Base-by-base conservation (phyloP, 53 echinoderm and acorn worm genomes). In the Pentamera pediparva region DNA sequence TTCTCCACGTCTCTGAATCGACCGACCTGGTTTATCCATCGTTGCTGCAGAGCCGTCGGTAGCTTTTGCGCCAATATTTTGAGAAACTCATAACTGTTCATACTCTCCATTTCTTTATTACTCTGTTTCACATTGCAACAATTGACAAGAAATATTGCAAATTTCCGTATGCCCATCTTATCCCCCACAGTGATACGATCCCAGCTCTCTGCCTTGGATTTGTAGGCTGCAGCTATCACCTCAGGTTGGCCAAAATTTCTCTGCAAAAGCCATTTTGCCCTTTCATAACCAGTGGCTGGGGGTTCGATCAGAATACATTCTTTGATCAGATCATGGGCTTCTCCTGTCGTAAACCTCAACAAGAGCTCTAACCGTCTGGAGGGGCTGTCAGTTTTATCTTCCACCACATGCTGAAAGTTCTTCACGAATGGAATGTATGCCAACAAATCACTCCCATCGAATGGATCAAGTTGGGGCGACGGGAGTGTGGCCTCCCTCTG, bases 271-370 rank as follows among this genome's bases (percentile, higher is more conserved):
- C 43, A 52, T 35, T 48, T 49, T 22, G 87, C 82, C 56, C 62
- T 71, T 48, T 79, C 55, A 48, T 56, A 83, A 4, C 37, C 83
- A 18, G 19, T 57, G 3, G 24, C 13, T 41, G 78, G 61, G 5
- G 78, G 78, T 21, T 65, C 73, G 4, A 88, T 75, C 31, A 79
- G 51, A 17, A 70, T 54, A 24, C 80, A 83, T n/a, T 83, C 69
- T 35, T 75, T 79, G 15, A 88, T 83, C n/a, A 88, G 36, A 25
- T 79, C 79, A 70, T 83, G 45, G 3, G 83, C 79, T 49, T 88
- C 88, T 22, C 83, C 76, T n/a, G 50, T 77, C 11, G 79, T 83
- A 38, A 35, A 82, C 25, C 75, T 83, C n/a, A 88, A 38, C 35
- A 88, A 60, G 7, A 83, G 35, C 24, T 88, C 80, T 60, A 79